These are phyloP conservation scores for Hanleya hanleyi DNA, from an alignment of 2,888 invertebrate species.

Conservation along the genomic window DNA sequence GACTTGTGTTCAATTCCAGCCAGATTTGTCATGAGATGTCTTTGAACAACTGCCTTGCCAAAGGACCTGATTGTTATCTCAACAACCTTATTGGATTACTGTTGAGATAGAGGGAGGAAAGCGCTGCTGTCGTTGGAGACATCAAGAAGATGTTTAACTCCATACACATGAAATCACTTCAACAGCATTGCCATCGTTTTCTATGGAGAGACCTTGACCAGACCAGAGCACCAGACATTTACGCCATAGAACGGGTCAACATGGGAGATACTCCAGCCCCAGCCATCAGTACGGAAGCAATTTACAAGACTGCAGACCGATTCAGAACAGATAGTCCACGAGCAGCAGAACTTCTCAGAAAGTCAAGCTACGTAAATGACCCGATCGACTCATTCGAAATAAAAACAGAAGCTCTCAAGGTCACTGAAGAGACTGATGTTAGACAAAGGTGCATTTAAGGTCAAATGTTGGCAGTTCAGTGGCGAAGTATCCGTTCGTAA, in stretches of 20 bases:
- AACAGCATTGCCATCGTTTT: conserved; percentile 9
- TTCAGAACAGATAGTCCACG: background rate
- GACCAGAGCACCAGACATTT: conserved; percentile 6
- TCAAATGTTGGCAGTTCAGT: background rate
- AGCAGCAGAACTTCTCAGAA: conserved; percentile 6
- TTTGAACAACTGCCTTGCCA: conserved; percentile 4
- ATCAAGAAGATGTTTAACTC: conserved; percentile 9
- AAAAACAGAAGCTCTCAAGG: background rate
- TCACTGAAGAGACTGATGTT: conserved; percentile 6
- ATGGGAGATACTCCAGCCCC: background rate
- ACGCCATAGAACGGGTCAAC: background rate
- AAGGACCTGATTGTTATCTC: conserved; percentile 10
- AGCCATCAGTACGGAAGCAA: background rate
- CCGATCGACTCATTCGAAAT: background rate
- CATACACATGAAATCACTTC: background rate
- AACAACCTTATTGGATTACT: background rate
- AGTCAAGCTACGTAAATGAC: conserved; percentile 15
- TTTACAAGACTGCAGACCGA: conserved; percentile 3
- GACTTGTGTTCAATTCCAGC: conserved; percentile 4
- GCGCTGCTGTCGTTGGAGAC: background rate
- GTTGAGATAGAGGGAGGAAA: conserved; percentile 3
- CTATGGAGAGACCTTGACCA: conserved; percentile 4
- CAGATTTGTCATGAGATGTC: background rate
- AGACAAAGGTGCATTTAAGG: conserved; percentile 1
- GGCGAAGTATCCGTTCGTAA: background rate